Evolutionary conservation across 2,113 vertebrate genomes (phyloP).

Genomic region (Columba livia): DNA sequence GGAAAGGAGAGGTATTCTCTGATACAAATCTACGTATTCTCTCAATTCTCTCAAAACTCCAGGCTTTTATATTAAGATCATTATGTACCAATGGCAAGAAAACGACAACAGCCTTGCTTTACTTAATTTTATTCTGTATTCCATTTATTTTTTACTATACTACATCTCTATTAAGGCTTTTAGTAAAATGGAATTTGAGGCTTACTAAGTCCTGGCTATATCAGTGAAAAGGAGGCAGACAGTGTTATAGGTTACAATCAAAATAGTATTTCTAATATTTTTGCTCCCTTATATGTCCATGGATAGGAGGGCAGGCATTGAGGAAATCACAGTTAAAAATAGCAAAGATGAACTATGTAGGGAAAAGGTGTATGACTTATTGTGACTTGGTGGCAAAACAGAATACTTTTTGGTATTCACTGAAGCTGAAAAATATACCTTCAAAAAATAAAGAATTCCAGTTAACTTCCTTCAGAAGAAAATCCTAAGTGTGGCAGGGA

Average conservation of each 20-base stretch:
- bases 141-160: neutral
- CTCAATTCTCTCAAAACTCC: neutral
- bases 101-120: neutral
- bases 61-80: neutral
- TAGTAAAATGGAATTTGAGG: neutral
- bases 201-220: neutral
- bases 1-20: neutral
- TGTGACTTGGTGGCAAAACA: neutral
- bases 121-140: neutral
- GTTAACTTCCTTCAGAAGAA: neutral
- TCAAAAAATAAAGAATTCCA: neutral
- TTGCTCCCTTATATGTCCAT: neutral
- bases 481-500: neutral
- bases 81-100: neutral
- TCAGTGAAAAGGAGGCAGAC: neutral
- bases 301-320: neutral
- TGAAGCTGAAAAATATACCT: neutral
- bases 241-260: neutral
- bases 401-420: neutral
- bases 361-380: neutral
- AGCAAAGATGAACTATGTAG: neutral
- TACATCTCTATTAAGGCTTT: neutral
- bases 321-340: neutral
- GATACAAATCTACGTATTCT: constrained; percentile 1
- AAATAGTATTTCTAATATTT: neutral